Evolutionary conservation across 2,797 vertebrate genomes (phyloP), one percentile per base, ranked within the genome.

Genomic region (Acrossocheilus fasciatus): DNA sequence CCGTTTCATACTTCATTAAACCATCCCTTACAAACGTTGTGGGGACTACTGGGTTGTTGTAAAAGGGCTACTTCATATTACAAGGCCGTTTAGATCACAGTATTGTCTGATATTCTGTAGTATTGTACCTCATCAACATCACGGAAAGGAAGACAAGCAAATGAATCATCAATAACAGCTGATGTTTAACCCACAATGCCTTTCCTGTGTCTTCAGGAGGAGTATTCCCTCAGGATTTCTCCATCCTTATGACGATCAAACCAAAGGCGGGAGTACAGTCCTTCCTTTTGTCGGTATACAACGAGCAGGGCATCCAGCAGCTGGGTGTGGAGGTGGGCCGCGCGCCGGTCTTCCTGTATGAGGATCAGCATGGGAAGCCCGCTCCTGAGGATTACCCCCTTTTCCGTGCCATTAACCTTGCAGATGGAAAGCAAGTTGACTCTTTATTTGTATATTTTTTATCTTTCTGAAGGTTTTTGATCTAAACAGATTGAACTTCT

Each of bases 301-400:
- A 98, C 86, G 95, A 98, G 69, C 96, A 98, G 86, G 97, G 98
- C 87, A 95, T 98, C 92, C 98, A 99, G 92, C 98, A 99, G 95
- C 85, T 99, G 0, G 98, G 98, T 18, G 95, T 99, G 90, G 98
- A 99, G 92, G 96, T 99, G 85, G 98, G 98, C 86, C 95, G 97
- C 52, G 96, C 97, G 0, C 98, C 98, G 0, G 95, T 99, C 79
- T 98, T 99, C 92, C 94, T 98, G 43, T 99, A 97, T 41, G 98
- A 99, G 91, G 98, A 99, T 93, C 98, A 99, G 89, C 93, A 97
- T 91, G 98, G 98, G 91, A 98, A 98, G 87, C 98, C 98, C 23
- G 90, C 95, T 70, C 96, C 97, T 0, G 98, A 99, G 95, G 96
- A 98, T 72, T 99, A 99, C 91, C 98, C 98, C 7, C 94, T 98